phyloP scores from a whole-genome alignment of 2,797 vertebrate genomes.

The Ara ararauna region DNA sequence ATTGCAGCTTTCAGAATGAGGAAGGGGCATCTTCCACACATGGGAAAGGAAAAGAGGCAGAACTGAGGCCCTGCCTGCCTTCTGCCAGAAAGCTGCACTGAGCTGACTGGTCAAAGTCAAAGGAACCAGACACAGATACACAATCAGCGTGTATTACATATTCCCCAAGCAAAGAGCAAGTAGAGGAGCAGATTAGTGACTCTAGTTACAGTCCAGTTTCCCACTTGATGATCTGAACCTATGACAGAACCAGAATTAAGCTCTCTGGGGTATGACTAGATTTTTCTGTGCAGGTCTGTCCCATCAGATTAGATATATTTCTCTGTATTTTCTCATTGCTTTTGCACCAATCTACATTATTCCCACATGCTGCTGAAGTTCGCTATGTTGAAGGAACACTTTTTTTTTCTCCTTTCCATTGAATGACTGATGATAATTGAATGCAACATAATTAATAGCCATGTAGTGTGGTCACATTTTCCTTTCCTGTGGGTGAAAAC shows the following conservation, averaged over 20 bases:
- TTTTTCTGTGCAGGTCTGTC: slow-evolving; percentile 38
- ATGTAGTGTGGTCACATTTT: slow-evolving; percentile 57
- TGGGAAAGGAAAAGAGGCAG: neutral
- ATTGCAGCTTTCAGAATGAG: neutral
- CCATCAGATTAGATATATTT: slow-evolving; percentile 56
- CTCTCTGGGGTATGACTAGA: neutral
- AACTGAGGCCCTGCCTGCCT: neutral
- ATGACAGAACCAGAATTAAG: neutral
- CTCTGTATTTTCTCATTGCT: slow-evolving; percentile 23
- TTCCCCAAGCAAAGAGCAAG: neutral
- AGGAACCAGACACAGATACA: slow-evolving; percentile 5
- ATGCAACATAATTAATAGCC: slow-evolving; percentile 44
- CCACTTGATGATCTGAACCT: neutral
- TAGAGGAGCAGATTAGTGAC: neutral
- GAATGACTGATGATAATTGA: slow-evolving; percentile 59
- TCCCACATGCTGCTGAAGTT: slow-evolving; percentile 32
- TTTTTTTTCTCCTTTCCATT: neutral
- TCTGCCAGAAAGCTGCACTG: neutral
- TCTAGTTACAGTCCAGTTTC: neutral
- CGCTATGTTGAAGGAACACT: neutral
- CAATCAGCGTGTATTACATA: neutral
- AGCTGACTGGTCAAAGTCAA: neutral
- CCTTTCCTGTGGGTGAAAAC: slow-evolving; percentile 51
- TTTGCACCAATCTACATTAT: slow-evolving; percentile 32
- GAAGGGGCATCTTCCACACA: rapidly evolving